Evolutionary conservation across 2,888 invertebrate species (phyloP).

Genomic region (Lasioglossum figueresi): DNA sequence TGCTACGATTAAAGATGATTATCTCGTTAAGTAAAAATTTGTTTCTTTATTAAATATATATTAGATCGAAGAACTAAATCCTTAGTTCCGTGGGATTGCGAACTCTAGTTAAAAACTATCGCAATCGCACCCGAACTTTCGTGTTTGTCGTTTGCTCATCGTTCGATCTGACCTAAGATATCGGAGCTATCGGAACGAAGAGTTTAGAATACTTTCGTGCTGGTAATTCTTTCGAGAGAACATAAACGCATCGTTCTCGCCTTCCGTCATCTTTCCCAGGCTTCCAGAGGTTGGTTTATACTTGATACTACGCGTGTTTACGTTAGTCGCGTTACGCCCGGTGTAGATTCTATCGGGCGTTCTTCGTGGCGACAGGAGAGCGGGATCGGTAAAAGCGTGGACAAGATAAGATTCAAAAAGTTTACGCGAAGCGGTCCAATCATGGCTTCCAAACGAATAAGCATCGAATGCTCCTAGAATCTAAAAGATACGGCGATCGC

Average conservation of each 20-base stretch:
- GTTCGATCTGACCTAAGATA: background rate
- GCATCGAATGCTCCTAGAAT: background rate
- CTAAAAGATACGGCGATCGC: background rate
- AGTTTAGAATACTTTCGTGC: constrained; percentile 7
- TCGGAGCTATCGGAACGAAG: background rate
- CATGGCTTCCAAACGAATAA: background rate
- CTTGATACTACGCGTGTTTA: constrained; percentile 66
- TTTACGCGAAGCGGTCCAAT: constrained; percentile 28
- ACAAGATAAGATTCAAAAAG: constrained; percentile 51
- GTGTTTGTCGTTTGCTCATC: background rate
- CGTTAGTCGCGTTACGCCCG: constrained; percentile 56
- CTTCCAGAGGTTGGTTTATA: constrained; percentile 59
- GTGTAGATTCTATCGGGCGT: constrained; percentile 45
- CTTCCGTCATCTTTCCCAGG: constrained; percentile 59
- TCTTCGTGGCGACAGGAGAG: constrained; percentile 54
- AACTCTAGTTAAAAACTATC: too few relatives aligned
- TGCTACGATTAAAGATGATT: too few relatives aligned
- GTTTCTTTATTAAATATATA: too few relatives aligned
- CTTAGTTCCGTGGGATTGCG: too few relatives aligned
- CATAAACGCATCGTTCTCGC: constrained; percentile 31
- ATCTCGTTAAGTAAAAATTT: too few relatives aligned
- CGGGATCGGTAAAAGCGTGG: constrained; percentile 52
- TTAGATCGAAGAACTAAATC: too few relatives aligned
- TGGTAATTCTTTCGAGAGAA: constrained; percentile 50
- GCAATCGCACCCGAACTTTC: background rate